phyloP scores from a whole-genome alignment of 2,888 invertebrate genomes.

The Microctonus aethiopoides region DNA sequence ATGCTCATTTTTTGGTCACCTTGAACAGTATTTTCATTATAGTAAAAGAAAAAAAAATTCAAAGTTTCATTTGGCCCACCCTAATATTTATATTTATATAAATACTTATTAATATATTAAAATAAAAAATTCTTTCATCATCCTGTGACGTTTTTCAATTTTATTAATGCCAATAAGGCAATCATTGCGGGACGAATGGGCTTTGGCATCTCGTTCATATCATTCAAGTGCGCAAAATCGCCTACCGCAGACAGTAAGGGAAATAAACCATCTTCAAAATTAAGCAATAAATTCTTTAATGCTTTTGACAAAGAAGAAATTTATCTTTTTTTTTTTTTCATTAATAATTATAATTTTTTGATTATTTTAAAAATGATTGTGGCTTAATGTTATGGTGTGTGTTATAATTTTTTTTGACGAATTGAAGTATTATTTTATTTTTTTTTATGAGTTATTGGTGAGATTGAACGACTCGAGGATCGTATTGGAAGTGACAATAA shows the following conservation, averaged over 20 bases:
- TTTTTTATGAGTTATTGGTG: background rate
- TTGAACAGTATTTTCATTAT: too few relatives aligned
- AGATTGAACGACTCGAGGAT: slow-evolving; percentile 34
- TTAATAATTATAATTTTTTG: background rate
- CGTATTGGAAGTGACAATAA: slow-evolving; percentile 45
- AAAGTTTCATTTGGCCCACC: too few relatives aligned
- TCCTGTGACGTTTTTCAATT: slow-evolving; percentile 54
- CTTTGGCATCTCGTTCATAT: slow-evolving; percentile 55
- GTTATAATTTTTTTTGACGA: background rate
- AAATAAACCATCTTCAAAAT: slow-evolving; percentile 42
- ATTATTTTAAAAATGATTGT: background rate
- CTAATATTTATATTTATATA: too few relatives aligned
- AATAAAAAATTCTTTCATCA: slow-evolving; percentile 36
- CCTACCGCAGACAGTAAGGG: slow-evolving; percentile 46
- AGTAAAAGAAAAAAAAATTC: too few relatives aligned
- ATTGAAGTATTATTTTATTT: slow-evolving; percentile 18
- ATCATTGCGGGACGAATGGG: slow-evolving; percentile 56
- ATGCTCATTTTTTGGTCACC: too few relatives aligned
- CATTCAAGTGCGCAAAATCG: slow-evolving; percentile 47
- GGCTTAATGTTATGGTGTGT: background rate
- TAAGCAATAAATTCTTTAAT: background rate
- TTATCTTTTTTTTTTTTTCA: slow-evolving; percentile 24
- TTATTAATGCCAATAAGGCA: slow-evolving; percentile 65
- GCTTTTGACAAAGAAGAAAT: background rate
- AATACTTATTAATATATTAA: too few relatives aligned